Percentiles rank a stretch among this genome's conserved stretches.
Evolutionary conservation across 2,888 invertebrate genomes (phyloP).

Genomic region (Apodemia duryi): DNA sequence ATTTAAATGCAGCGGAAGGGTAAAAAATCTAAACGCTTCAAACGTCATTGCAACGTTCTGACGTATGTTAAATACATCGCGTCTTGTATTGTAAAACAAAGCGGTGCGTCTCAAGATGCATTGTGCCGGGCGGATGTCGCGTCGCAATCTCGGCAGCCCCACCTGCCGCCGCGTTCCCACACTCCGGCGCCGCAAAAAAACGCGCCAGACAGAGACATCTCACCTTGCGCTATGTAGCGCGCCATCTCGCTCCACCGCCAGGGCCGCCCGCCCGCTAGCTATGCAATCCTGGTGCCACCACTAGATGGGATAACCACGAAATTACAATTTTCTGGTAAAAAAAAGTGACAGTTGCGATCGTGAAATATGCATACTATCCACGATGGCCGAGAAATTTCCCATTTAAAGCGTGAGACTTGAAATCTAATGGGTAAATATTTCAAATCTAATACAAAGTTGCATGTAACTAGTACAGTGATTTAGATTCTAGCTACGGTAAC

Average conservation of each 20-base stretch:
- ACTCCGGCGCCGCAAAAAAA: conserved; percentile 79
- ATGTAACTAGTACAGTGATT: conserved; percentile 16
- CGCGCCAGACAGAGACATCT: conserved; percentile 58
- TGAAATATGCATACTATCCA: conserved; percentile 32
- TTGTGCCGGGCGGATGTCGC: conserved; percentile 78
- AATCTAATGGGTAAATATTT: conserved; percentile 22
- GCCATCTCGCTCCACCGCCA: conserved; percentile 56
- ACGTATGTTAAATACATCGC: conserved; percentile 63
- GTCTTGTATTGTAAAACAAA: conserved; percentile 57
- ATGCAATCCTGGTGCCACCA: conserved; percentile 45
- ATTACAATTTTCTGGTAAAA: conserved; percentile 63
- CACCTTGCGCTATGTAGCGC: conserved; percentile 46
- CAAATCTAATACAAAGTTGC: background rate
- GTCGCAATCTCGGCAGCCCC: conserved; percentile 77
- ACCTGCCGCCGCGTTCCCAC: conserved; percentile 78
- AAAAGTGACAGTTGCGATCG: conserved; percentile 38
- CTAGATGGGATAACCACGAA: conserved; percentile 53
- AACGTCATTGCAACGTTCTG: conserved; percentile 50
- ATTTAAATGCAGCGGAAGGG: conserved; percentile 31
- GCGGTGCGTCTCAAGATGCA: conserved; percentile 60
- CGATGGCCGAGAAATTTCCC: conserved; percentile 32
- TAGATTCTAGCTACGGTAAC: conserved; percentile 43
- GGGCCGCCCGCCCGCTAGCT: conserved; percentile 50
- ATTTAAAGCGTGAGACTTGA: conserved; percentile 25
- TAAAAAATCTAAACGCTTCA: conserved; percentile 46